A percentile compares a stretch with the other conserved stretches of the same genome.
Conservation (phyloP, 2,113 vertebrate species). For the Mobula hypostoma region DNA sequence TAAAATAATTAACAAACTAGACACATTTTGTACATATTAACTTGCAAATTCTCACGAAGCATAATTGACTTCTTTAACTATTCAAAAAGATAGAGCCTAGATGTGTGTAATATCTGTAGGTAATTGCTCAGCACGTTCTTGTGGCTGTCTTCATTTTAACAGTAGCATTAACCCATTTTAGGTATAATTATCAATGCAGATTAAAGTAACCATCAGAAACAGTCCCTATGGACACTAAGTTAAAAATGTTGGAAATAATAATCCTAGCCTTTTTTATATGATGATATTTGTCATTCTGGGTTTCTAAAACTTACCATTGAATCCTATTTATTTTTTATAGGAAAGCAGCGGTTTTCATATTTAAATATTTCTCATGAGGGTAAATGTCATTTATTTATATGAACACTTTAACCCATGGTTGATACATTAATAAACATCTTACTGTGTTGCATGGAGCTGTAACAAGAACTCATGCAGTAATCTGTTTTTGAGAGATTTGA, state of each 20-base stretch:
- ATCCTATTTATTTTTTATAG: neutral
- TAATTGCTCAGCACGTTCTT: neutral
- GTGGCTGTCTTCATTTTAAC: neutral
- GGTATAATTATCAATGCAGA: neutral
- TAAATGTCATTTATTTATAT: neutral
- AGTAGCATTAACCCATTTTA: neutral
- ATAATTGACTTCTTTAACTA: neutral
- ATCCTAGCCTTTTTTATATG: neutral
- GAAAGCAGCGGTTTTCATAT: neutral
- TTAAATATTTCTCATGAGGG: neutral
- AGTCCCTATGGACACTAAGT: neutral
- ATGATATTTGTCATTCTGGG: neutral
- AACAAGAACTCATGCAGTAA: neutral
- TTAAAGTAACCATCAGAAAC: neutral
- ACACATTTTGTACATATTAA: neutral
- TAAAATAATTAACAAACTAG: neutral
- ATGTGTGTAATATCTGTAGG: neutral
- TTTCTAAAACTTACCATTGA: neutral
- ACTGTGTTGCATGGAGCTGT: neutral
- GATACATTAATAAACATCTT: conserved; percentile 1
- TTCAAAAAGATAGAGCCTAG: neutral
- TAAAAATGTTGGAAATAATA: neutral
- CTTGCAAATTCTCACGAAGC: neutral
- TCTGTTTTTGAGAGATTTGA: neutral
- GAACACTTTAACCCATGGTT: neutral